A percentile compares a stretch with the other conserved stretches of the same genome.
These are phyloP conservation scores for Temnothorax curvispinosus DNA, from an alignment of 1,140 invertebrate species.

Conservation along the genomic window DNA sequence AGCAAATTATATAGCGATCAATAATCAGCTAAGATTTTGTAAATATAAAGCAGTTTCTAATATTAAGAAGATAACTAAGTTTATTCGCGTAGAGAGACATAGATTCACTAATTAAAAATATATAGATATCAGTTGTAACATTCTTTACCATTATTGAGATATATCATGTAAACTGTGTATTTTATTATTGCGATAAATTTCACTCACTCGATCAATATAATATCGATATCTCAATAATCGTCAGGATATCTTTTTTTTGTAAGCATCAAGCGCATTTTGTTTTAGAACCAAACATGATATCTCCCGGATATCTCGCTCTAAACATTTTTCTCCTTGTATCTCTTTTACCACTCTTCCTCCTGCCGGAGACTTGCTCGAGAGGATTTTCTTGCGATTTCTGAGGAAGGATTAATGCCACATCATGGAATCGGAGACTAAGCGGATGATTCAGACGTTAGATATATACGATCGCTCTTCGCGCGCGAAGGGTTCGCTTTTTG, in stretches of 20 bases:
- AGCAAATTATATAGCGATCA: not conserved
- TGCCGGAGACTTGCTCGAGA: not conserved
- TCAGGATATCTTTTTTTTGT: not conserved
- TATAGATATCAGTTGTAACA: too few relatives aligned
- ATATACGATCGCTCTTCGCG: not conserved
- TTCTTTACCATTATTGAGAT: not conserved
- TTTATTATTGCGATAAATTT: not conserved
- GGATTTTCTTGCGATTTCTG: constrained; percentile 15
- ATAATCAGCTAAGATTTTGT: not conserved
- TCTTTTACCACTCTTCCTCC: not conserved
- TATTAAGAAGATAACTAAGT: not conserved
- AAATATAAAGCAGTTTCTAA: not conserved
- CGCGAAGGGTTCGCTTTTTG: not conserved
- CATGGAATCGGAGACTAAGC: constrained; percentile 4
- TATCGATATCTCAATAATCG: not conserved
- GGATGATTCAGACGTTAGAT: constrained; percentile 1
- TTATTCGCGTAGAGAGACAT: not conserved
- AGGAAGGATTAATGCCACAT: constrained; percentile 25
- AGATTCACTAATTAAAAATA: not conserved
- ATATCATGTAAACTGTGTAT: not conserved
- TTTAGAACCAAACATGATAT: not conserved
- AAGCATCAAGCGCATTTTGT: not conserved
- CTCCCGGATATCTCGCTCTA: not conserved
- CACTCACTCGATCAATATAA: not conserved
- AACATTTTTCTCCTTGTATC: not conserved